phyloP scores from a whole-genome alignment of 2,797 vertebrate species.

The Halcyon smyrnensis region DNA sequence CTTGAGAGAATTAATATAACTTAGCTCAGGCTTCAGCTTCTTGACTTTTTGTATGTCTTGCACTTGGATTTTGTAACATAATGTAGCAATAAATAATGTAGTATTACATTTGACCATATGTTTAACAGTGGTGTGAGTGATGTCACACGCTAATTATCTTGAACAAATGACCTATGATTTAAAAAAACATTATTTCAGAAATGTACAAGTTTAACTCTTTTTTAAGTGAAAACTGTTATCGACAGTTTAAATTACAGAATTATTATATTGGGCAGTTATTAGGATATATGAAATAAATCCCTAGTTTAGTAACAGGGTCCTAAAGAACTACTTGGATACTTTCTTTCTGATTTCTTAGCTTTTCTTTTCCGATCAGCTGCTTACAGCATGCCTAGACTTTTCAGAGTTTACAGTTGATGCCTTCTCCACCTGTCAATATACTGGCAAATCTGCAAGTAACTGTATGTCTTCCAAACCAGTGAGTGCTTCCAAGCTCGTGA shows the following conservation, averaged over 20 bases:
- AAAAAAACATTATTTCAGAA: background rate
- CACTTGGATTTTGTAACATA: background rate
- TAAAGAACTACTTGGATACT: background rate
- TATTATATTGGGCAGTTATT: background rate
- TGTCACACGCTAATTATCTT: background rate
- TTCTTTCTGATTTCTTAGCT: background rate
- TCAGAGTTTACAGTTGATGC: background rate
- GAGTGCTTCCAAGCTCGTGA: background rate
- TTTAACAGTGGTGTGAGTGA: background rate
- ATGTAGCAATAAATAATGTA: background rate
- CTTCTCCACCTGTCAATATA: background rate
- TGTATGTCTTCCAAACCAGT: background rate
- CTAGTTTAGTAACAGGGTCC: background rate
- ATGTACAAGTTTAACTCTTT: background rate
- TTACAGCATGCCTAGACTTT: background rate
- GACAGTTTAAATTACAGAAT: background rate
- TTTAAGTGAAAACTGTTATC: background rate
- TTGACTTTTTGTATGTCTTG: background rate
- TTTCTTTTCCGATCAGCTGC: background rate
- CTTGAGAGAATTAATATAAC: constrained; percentile 30
- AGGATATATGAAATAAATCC: background rate
- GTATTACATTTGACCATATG: background rate
- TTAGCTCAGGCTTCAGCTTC: constrained; percentile 12
- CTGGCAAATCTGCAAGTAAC: background rate
- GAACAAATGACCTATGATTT: background rate